Conservation (phyloP, 92 coral and sea anemone species). For the Epizoanthus stellaris region DNA sequence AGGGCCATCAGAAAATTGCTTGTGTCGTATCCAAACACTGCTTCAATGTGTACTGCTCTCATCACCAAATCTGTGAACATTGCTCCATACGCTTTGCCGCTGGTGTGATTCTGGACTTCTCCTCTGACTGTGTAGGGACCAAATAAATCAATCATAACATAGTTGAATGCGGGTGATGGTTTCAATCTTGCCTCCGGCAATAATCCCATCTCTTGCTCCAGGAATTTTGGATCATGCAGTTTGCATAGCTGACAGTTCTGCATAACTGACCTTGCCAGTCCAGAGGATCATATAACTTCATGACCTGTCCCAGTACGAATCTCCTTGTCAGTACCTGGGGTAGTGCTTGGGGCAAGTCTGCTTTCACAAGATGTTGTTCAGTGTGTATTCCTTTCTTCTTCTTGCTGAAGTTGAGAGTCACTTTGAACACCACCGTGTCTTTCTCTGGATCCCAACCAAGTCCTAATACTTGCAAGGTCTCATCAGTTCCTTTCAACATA, state of each 20-base stretch:
- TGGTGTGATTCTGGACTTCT: slow-evolving; percentile 1
- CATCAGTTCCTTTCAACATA: too few species aligned
- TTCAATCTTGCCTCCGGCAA: slow-evolving; percentile 63
- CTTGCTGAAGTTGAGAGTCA: too few species aligned
- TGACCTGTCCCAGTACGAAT: slow-evolving; percentile 61
- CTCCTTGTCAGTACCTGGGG: too few species aligned
- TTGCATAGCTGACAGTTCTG: slow-evolving; percentile 68
- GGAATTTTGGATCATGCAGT: slow-evolving; percentile 56
- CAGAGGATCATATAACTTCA: too few species aligned
- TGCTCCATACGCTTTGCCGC: slow-evolving; percentile 77
- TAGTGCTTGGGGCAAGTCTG: too few species aligned
- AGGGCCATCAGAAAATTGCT: slow-evolving; percentile 67
- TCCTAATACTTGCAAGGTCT: too few species aligned
- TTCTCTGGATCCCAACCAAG: too few species aligned
- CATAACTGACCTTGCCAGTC: slow-evolving; percentile 53
- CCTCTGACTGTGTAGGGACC: slow-evolving; percentile 69
- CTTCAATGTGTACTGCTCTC: slow-evolving; percentile 73
- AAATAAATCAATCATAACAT: slow-evolving; percentile 69
- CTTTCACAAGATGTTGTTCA: too few species aligned
- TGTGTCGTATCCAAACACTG: slow-evolving; percentile 71
- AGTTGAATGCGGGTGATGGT: slow-evolving; percentile 68
- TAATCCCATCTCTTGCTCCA: slow-evolving; percentile 66
- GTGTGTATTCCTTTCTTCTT: too few species aligned
- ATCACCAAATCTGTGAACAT: slow-evolving; percentile 61
- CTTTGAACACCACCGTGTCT: too few species aligned